A percentile compares a stretch with the other conserved stretches of the same genome.
Conservation (phyloP, 2,797 vertebrate genomes). For the Trematomus bernacchii region DNA sequence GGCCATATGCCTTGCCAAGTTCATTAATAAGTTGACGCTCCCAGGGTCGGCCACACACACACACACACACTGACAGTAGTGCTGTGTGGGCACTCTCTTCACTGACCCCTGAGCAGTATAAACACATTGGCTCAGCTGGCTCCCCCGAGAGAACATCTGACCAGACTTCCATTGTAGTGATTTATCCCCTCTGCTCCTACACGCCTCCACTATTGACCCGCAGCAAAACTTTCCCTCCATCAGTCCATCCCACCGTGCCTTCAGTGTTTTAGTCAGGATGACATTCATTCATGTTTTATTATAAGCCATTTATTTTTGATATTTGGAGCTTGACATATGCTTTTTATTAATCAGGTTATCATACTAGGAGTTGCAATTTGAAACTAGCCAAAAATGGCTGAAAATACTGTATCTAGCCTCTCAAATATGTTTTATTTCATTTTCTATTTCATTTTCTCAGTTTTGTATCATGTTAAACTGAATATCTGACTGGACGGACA, state of each 20-base stretch:
- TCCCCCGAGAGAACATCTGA: conserved; percentile 54
- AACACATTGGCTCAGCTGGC: conserved; percentile 47
- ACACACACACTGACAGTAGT: conserved; percentile 6
- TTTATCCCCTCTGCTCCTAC: conserved; percentile 36
- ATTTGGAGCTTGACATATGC: neutral
- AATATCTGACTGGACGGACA: too few relatives aligned
- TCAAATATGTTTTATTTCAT: too few relatives aligned
- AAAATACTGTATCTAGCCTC: too few relatives aligned
- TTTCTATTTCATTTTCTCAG: too few relatives aligned
- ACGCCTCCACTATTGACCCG: conserved; percentile 20
- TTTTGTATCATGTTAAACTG: too few relatives aligned
- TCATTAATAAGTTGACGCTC: conserved; percentile 56
- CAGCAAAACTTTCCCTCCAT: conserved; percentile 28
- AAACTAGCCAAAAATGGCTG: too few relatives aligned
- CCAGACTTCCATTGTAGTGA: conserved; percentile 52
- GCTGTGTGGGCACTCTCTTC: conserved; percentile 8
- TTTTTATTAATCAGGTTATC: neutral
- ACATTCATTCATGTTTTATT: conserved; percentile 34
- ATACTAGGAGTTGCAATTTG: too few relatives aligned
- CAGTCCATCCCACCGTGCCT: neutral
- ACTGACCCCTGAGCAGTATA: conserved; percentile 49
- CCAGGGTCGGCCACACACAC: conserved; percentile 23
- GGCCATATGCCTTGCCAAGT: conserved; percentile 45
- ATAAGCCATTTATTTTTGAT: neutral
- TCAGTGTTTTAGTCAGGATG: neutral